These are phyloP conservation scores for Cochlearius cochlearius DNA, from an alignment of 2,113 vertebrate genomes.

Conservation along the genomic window DNA sequence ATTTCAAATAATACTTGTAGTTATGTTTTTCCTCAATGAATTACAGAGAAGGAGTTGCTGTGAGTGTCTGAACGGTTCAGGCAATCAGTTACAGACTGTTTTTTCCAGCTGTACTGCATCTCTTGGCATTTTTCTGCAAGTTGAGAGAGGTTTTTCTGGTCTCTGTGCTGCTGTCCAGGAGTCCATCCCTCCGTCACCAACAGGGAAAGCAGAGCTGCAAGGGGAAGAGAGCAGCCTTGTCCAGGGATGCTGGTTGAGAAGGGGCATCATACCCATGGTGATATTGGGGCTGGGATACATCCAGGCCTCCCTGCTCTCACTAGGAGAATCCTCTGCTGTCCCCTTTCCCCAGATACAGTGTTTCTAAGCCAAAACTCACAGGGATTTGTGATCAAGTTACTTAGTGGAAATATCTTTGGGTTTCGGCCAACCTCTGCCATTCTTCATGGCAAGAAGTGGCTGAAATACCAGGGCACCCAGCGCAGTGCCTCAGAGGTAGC, in stretches of 20 bases:
- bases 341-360: neutral
- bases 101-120: slow-evolving; percentile 19
- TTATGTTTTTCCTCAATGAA: slow-evolving; percentile 33
- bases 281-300: neutral
- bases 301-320: neutral
- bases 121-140: neutral
- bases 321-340: neutral
- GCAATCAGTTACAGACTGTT: neutral
- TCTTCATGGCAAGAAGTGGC: neutral
- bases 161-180: neutral
- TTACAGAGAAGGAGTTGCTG: neutral
- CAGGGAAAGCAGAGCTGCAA: neutral
- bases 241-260: neutral
- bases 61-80: neutral
- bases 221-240: neutral
- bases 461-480: neutral
- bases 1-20: slow-evolving; percentile 16
- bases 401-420: neutral
- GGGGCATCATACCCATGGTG: neutral
- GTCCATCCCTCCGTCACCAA: neutral
- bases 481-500: neutral
- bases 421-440: neutral
- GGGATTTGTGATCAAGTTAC: neutral
- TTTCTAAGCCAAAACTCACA: neutral
- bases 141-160: neutral